Evolutionary conservation across 2,113 vertebrate species (phyloP).

Genomic region (Amphiprion percula): DNA sequence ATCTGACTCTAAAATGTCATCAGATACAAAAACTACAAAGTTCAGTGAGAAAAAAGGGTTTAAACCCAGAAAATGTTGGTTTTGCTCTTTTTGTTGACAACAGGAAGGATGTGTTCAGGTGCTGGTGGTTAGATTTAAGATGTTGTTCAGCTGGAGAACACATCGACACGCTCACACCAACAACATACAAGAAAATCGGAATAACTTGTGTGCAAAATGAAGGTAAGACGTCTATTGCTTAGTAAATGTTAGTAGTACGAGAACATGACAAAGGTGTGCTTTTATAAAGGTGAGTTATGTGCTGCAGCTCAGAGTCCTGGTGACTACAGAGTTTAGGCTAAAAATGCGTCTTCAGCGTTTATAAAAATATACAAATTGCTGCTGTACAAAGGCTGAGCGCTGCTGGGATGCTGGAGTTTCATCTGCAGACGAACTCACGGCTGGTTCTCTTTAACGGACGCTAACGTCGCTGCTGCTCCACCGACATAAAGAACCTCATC

Average conservation of each 20-base stretch:
- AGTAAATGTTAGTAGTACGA: constrained; percentile 79
- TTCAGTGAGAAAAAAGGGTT: too few relatives aligned
- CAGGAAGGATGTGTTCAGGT: too few relatives aligned
- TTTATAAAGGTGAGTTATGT: constrained; percentile 17
- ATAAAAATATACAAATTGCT: constrained; percentile 74
- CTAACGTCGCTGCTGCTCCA: not conserved
- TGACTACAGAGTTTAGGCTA: constrained; percentile 45
- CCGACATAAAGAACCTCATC: not conserved
- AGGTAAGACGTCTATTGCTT: constrained; percentile 66
- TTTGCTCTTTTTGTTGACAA: too few relatives aligned
- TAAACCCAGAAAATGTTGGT: too few relatives aligned
- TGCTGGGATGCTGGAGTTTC: constrained; percentile 44
- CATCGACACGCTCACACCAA: constrained; percentile 14
- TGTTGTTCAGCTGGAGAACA: not conserved
- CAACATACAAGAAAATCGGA: constrained; percentile 30
- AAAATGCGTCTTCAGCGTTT: constrained; percentile 58
- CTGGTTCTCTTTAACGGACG: not conserved
- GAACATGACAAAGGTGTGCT: constrained; percentile 51
- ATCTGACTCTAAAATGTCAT: too few relatives aligned
- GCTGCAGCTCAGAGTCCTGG: constrained; percentile 32
- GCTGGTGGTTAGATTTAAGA: too few relatives aligned
- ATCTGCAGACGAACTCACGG: constrained; percentile 14
- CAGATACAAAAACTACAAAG: too few relatives aligned
- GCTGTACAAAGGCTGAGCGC: constrained; percentile 50
- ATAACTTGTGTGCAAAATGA: constrained; percentile 77